These are phyloP conservation scores for Eupithecia subfuscata DNA, from an alignment of 2,888 invertebrate genomes.

Conservation along the genomic window DNA sequence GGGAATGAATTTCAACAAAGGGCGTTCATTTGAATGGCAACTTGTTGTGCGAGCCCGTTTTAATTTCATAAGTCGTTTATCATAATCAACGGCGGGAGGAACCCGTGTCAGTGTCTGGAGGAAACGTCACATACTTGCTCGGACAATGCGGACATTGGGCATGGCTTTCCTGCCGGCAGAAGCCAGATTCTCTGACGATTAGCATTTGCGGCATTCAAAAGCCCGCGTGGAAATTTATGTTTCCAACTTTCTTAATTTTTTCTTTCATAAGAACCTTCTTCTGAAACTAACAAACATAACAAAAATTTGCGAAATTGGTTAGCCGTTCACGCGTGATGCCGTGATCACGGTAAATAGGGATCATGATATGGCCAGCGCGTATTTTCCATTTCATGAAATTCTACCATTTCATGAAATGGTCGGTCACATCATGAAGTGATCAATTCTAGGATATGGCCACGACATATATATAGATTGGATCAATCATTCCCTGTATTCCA, in stretches of 20 bases:
- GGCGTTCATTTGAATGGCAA: slow-evolving; percentile 81
- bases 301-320: no score
- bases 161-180: slow-evolving; percentile 48
- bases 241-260: no score
- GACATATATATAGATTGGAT: neutral
- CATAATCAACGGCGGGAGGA: slow-evolving; percentile 76
- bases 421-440: no score
- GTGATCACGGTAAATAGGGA: no score
- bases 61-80: slow-evolving; percentile 84
- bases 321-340: no score
- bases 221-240: neutral
- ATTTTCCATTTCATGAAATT: no score
- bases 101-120: slow-evolving; percentile 83
- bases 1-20: slow-evolving; percentile 81
- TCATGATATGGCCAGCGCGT: no score
- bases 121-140: slow-evolving; percentile 78
- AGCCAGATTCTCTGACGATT: slow-evolving; percentile 46
- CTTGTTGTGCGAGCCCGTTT: slow-evolving; percentile 82
- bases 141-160: slow-evolving; percentile 70
- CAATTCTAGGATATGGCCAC: no score
- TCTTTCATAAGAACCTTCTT: no score
- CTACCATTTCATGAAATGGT: no score
- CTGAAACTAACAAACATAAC: no score
- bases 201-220: neutral
- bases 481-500: neutral